Evolutionary conservation across 2,113 vertebrate genomes (phyloP), one percentile per base, ranked within the genome.

Genomic region (Tauraco erythrolophus): DNA sequence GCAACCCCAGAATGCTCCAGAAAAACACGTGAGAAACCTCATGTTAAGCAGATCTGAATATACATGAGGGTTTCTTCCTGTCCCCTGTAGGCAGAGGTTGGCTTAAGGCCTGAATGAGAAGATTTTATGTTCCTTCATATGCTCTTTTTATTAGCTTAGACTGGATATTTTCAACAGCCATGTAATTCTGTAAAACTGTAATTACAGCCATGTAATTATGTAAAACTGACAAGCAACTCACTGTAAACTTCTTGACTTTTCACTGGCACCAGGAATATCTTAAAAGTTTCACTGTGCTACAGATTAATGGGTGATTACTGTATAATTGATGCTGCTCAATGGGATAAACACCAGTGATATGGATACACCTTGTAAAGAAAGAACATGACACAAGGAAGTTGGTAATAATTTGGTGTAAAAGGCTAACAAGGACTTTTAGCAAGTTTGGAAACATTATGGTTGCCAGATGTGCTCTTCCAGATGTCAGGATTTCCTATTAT

Each of bases 401-500:
- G 61, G 33, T 93, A 96, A 54, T 81, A 93, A 84, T 94, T 84
- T 61, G 66, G 37, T 92, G 39, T 91, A 88, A 97, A 96, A 84
- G 80, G 66, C 83, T 87, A 72, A 91, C 48, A 77, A 83, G 68
- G 83, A 71, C 68, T 79, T 83, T 95, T 80, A 86, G 89, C 56
- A 72, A 92, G 68, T 92, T 96, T 92, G 71, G 82, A 84, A 94
- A 65, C 24, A 2, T 88, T 94, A 84, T 95, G 89, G 83, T 90
- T 97, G 91, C 95, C 96, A 97, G 94, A 97, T 96, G 97, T 91
- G 76, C 76, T 88, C 43, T 92, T 95, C 92, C 97, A 97, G 97
- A 97, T 94, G 95, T 97, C 71, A 96, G 92, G 71, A 97, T 97
- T 97, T 98, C 95, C 95, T 94, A 86, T 96, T 86, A 75, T 48